phyloP scores from a whole-genome alignment of 2,113 vertebrate genomes.

The Callithrix jacchus region DNA sequence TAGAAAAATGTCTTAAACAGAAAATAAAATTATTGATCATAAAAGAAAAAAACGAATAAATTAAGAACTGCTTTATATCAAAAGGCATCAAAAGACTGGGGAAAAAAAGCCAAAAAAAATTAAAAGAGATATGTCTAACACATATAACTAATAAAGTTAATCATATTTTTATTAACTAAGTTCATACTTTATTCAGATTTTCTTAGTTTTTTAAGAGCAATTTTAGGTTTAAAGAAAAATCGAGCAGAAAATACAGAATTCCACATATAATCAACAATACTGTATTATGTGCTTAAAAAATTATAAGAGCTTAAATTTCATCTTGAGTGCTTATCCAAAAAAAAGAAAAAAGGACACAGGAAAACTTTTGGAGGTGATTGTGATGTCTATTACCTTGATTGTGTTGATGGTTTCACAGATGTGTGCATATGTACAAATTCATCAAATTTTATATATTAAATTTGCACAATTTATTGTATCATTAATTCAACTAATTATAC shows the following conservation, averaged over 20 bases:
- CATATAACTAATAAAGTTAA: background rate
- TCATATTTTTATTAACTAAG: background rate
- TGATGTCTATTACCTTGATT: background rate
- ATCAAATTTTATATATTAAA: background rate
- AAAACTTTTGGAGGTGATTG: background rate
- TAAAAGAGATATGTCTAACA: background rate
- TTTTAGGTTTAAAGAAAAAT: background rate
- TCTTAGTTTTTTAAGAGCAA: background rate
- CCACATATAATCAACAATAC: background rate
- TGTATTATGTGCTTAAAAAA: background rate
- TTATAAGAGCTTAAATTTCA: background rate
- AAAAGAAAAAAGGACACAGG: background rate
- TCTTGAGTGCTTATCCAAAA: background rate
- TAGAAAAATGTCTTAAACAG: background rate
- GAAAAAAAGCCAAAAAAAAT: background rate
- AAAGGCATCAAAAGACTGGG: background rate
- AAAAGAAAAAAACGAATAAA: background rate
- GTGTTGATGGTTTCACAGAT: background rate
- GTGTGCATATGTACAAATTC: background rate
- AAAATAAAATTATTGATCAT: background rate
- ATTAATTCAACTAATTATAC: background rate
- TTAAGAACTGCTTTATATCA: background rate
- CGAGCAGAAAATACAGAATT: background rate
- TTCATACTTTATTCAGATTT: background rate
- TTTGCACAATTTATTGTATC: background rate